Base-by-base conservation (phyloP, 2,113 vertebrate species). In the Chaenogobius annularis region DNA sequence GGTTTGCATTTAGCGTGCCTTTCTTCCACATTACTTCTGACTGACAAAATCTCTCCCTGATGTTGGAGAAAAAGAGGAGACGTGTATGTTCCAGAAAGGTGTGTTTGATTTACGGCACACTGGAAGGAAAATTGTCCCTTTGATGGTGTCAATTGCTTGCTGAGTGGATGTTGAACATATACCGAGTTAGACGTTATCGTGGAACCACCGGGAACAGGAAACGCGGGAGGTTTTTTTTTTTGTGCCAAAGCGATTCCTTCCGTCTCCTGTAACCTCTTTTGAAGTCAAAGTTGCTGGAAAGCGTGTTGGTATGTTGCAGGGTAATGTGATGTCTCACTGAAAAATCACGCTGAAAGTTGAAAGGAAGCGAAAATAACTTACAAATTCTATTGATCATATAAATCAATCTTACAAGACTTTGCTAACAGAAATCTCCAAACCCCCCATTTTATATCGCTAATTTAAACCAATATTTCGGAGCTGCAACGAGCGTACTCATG, bases 1-100 rank as follows among this genome's bases (percentile, higher is more conserved):
- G 73, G 58, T 47, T 77, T 66, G 64, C 65, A 82, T 87, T 83
- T 81, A 75, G 46, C 59, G 74, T 56, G 50, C 74, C 77, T 83
- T 77, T 73, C 73, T 83, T 84, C 76, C 72, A 73, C 77, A 88
- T 89, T 85, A 81, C 66, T 80, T 81, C 67, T 64, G 69, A 76
- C 74, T 72, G 61, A 78, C 56, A 44, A 74, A 61, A 66, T 81
- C 74, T 79, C 37, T 37, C 76, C 74, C 14, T 5, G 76, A 81
- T 81, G 70, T 80, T 2, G 20, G 50, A 69, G 77, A 73, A 76
- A 83, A 67, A 68, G 71, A 75, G 66, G 65, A 77, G 81, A 77
- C 68, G 73, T 72, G 23, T 1, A 47, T 14, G 66, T 67, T 77
- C 69, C 74, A 76, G 70, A 59, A 54, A n/a, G 77, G 40, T 54